Evolutionary conservation across 2,797 vertebrate species (phyloP), one percentile per base, ranked within the genome.

Genomic region (Phylloscopus collybita): DNA sequence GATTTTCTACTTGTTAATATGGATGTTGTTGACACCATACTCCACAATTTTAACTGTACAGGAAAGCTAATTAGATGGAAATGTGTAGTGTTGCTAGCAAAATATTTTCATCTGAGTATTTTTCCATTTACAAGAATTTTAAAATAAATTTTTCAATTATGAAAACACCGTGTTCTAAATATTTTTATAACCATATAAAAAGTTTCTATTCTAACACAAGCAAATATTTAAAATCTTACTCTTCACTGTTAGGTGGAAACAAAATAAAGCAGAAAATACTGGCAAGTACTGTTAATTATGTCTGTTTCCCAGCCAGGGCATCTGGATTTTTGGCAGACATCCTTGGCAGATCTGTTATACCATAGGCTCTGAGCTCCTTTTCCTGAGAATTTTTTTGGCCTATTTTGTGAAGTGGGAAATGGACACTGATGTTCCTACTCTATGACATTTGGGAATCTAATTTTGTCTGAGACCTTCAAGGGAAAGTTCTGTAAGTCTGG

Each of bases 311-410:
- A 94, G 69, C 57, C 84, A 94, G 65, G 74, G 81, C 92, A 95
- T 95, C 96, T 96, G 96, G 1, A 72, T 78, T 93, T 83, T 93
- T 96, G 94, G 95, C 92, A 92, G 75, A 42, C 45, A 80, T 20
- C 26, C 61, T 69, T 83, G 57, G 72, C 79, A 96, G 50, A 65
- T 80, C 38, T 86, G 5, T 71, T 83, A 45, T 69, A 78, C 17
- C 40, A 51, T 50, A 83, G n/a, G 30, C 38, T 87, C 54, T 61
- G 45, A 78, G 15, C 61, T 93, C 74, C 29, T 78, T 80, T 87
- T 80, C 53, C 79, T 93, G 56, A 67, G 45, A 82, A 96, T 80
- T 82, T 61, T 89, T 89, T 94, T 72, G 50, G 34, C 19, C 74
- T 66, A 14, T 82, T 91, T 64, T 80, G 36, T 3, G 8, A 76